Base-by-base conservation (phyloP, 1,140 invertebrate genomes). In the Dendroctonus valens region DNA sequence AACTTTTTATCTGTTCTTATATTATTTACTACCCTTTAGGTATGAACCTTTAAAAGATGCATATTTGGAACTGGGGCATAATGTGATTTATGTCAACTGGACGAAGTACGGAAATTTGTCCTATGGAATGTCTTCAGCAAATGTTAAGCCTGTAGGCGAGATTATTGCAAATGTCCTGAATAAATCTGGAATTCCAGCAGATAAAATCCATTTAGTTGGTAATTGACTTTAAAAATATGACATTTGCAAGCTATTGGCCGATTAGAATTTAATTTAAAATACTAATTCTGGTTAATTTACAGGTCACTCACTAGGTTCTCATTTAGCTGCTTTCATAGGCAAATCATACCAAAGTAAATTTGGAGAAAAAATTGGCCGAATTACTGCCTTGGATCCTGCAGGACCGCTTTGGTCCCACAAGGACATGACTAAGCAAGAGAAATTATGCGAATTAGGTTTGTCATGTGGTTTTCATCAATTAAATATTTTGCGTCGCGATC, bases 231-330 rank as follows among this genome's bases (percentile, higher is more conserved):
- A 26, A 26, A 26, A 2, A 26, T 3, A 26, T 3, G 26, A 14
- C 6, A 14, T 37, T 52, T 7, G 9, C 37, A 7, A 52, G 8
- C 5, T 3, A 26, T 26, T 26, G 26, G 3, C 15, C 5, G 38
- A 52, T 5, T 14, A 53, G 37, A 5, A 14, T 6, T 53, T 53
- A 26, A 53, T 53, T 8, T 11, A 55, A n/a, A 55, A 55, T 41
- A 12, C 39, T 7, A 7, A n/a, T n/a, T 12, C 5, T 39, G 11
- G n/a, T 39, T 5, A 55, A 74, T 75, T 91, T 39, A 84, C 91
- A 72, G 90, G 89, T 3, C 90, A 90, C 77, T 91, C 89, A 53
- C 78, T 92, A 12, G 90, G 90, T 0, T 86, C 89, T 0, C 89
- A 92, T 68, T 83, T 90, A 6, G 86, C 89, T 1, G 89, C 88